A percentile compares a stretch with the other conserved stretches of the same genome.
Evolutionary conservation across 2,888 invertebrate genomes (phyloP).

Genomic region (Noctua janthina): DNA sequence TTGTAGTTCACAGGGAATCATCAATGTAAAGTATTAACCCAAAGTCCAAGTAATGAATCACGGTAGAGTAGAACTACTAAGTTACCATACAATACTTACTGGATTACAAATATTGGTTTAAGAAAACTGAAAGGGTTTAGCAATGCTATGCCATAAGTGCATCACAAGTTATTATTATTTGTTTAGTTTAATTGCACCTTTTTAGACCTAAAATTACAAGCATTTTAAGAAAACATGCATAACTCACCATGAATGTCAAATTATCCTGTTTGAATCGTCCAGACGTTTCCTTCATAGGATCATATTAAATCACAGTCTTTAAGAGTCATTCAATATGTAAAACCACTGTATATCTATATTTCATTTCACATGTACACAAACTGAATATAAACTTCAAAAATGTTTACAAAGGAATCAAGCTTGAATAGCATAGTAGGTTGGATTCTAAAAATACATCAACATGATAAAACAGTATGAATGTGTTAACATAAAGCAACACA

Average conservation of each 20-base stretch:
- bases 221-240: constrained; percentile 23
- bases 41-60: constrained; percentile 39
- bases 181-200: no score
- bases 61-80: background rate
- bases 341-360: constrained; percentile 66
- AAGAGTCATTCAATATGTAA: constrained; percentile 67
- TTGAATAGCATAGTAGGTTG: constrained; percentile 81
- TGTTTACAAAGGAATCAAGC: constrained; percentile 86
- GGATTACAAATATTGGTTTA: background rate
- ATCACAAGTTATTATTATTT: background rate
- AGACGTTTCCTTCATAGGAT: constrained; percentile 77
- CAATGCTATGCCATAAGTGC: background rate
- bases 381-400: constrained; percentile 73
- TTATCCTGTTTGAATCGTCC: constrained; percentile 72
- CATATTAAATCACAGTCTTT: constrained; percentile 74
- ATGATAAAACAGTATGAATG: constrained; percentile 88
- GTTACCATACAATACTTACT: background rate
- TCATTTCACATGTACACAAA: constrained; percentile 68
- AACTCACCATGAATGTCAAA: constrained; percentile 85
- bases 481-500: constrained; percentile 85
- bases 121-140: background rate
- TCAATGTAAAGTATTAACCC: background rate
- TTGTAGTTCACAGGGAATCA: constrained; percentile 4
- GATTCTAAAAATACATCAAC: constrained; percentile 88
- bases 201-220: background rate